Conservation (phyloP, 2,888 invertebrate species). For the Agrochola litura region DNA sequence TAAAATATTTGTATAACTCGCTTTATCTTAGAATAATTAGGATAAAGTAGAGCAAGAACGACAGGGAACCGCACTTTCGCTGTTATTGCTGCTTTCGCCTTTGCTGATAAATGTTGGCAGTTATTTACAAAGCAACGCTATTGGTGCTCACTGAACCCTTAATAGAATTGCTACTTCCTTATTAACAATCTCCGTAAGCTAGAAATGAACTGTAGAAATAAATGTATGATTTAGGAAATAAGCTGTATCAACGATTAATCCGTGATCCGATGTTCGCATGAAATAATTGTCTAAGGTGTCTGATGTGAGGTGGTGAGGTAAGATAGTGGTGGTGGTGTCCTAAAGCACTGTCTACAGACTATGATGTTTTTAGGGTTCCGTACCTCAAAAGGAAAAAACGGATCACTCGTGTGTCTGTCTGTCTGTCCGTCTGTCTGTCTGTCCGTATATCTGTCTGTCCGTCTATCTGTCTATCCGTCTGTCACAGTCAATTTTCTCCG, state of each 20-base stretch:
- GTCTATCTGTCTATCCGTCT: too few species aligned
- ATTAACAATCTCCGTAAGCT: slow-evolving; percentile 35
- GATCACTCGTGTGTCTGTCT: too few species aligned
- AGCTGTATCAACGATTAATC: background rate
- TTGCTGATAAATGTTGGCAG: slow-evolving; percentile 65
- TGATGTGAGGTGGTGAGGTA: too few species aligned
- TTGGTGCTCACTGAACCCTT: slow-evolving; percentile 58
- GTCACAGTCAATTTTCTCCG: too few species aligned
- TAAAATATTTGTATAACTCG: slow-evolving; percentile 69
- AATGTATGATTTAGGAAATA: background rate
- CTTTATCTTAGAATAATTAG: slow-evolving; percentile 74
- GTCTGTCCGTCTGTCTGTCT: too few species aligned
- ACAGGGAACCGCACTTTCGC: slow-evolving; percentile 76
- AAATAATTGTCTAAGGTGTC: background rate
- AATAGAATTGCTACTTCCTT: slow-evolving; percentile 54
- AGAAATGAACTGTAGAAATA: slow-evolving; percentile 20
- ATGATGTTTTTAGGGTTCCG: background rate
- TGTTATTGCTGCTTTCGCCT: too few species aligned
- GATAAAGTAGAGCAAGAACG: slow-evolving; percentile 72
- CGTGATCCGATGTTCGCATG: background rate
- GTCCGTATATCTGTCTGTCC: too few species aligned
- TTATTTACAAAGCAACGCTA: slow-evolving; percentile 56
- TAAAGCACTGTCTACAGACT: background rate
- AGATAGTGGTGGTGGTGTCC: background rate
- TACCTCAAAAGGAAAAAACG: too few species aligned